A percentile compares a stretch with the other conserved stretches of the same genome.
These are phyloP conservation scores for Herpailurus yagouaroundi DNA, from an alignment of 2,113 vertebrate genomes.

Conservation along the genomic window DNA sequence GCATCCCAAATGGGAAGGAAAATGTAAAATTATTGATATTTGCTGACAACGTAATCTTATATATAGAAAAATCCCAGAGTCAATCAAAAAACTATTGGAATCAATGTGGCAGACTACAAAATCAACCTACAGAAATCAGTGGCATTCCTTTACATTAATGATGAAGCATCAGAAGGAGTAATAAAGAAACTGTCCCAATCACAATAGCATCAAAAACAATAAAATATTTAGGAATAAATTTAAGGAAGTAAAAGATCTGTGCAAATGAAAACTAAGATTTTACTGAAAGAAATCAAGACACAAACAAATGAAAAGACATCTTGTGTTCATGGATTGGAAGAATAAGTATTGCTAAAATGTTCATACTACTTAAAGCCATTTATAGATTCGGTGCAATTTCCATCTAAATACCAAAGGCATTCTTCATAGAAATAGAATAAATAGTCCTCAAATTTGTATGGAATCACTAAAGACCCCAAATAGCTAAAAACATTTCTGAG, in stretches of 20 bases:
- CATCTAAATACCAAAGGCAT: too few relatives aligned
- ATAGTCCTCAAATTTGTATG: too few relatives aligned
- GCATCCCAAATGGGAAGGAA: background rate
- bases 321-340: too few relatives aligned
- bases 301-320: background rate
- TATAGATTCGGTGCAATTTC: too few relatives aligned
- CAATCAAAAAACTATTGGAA: background rate
- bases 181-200: background rate
- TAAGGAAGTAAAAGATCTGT: background rate
- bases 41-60: background rate
- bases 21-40: background rate
- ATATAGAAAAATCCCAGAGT: background rate
- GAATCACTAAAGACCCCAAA: too few relatives aligned
- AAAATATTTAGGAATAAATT: background rate
- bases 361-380: too few relatives aligned
- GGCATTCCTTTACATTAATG: background rate
- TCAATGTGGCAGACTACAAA: background rate
- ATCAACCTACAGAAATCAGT: background rate
- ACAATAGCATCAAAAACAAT: background rate
- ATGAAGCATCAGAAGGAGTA: background rate
- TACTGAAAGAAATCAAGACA: background rate
- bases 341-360: too few relatives aligned
- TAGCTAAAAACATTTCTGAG: too few relatives aligned
- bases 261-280: background rate
- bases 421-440: too few relatives aligned